Evolutionary conservation across 2,797 vertebrate species (phyloP), one percentile per base, ranked within the genome.

Genomic region (Chelon auratus): DNA sequence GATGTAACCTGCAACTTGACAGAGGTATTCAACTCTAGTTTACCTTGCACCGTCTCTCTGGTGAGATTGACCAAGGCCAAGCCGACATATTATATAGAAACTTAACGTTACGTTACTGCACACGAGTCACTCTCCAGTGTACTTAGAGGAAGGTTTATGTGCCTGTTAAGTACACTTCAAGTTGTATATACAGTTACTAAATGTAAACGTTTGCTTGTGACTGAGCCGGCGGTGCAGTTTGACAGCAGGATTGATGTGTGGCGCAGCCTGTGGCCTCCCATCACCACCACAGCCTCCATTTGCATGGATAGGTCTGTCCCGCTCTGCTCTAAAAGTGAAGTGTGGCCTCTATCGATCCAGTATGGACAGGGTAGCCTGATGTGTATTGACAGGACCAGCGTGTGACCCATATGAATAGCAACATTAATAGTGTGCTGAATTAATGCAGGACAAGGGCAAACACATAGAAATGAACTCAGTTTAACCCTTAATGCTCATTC

Each of bases 391-490:
- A 48, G 82, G 43, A 66, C 39, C 66, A 12, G 77, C 40, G 77
- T 75, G 65, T 90, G 88, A 91, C 88, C 88, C 78, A 89, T 70
- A 89, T 92, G 68, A 69, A 76, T 22, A 33, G 18, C 47, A 67
- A 9, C 36, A 39, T 70, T 68, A 72, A 71, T 63, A 33, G 77
- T 50, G 54, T 70, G 47, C 67, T 4, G 63, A 70, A 54, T 56
- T 45, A 45, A 53, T 72, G 20, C 45, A 37, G 40, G 54, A 47
- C 78, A 57, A 77, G 64, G 77, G 42, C 56, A 11, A 73, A 75
- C 56, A 18, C 20, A 36, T 8, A 14, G 50, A 67, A n/a, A 36
- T 33, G 15, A 48, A 69, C 53, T 64, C 30, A 12, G 12, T 47
- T 36, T 14, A 72, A 58, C 30, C 11, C 1, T 43, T 9, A 12